Conservation (phyloP, 2,888 invertebrate genomes). For the Bombylius discolor region DNA sequence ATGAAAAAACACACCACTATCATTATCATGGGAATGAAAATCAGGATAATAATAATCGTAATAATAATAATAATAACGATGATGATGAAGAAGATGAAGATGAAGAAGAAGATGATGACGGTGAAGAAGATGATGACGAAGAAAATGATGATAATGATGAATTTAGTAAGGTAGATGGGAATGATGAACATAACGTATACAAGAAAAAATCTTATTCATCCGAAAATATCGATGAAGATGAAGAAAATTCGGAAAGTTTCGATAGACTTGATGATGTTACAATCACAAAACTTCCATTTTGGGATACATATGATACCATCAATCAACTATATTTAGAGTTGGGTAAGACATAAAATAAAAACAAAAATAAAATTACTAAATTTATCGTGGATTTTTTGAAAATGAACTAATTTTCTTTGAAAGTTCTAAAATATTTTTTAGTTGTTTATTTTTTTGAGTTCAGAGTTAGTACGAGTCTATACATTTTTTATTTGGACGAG, state of each 20-base stretch:
- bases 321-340: constrained; percentile 79
- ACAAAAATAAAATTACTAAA: too few species aligned
- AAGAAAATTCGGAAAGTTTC: constrained; percentile 12
- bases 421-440: too few species aligned
- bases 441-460: too few species aligned
- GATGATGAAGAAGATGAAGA: constrained; percentile 3
- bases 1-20: too few species aligned
- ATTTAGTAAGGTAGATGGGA: constrained; percentile 14
- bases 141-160: constrained; percentile 20
- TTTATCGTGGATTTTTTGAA: too few species aligned
- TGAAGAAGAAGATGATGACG: background rate
- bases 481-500: too few species aligned
- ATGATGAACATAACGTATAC: constrained; percentile 13
- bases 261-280: constrained; percentile 15
- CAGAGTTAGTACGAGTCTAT: too few species aligned
- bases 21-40: too few species aligned
- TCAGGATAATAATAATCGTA: too few species aligned
- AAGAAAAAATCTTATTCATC: background rate
- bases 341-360: constrained; percentile 39
- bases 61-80: constrained; percentile 8
- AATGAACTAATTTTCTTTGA: too few species aligned
- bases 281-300: constrained; percentile 51
- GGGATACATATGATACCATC: constrained; percentile 83
- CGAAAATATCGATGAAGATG: constrained; percentile 2
- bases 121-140: constrained; percentile 7